A percentile compares a stretch with the other conserved stretches of the same genome.
Conservation (phyloP, 2,797 vertebrate species). For the Myiothlypis chrysogaster region DNA sequence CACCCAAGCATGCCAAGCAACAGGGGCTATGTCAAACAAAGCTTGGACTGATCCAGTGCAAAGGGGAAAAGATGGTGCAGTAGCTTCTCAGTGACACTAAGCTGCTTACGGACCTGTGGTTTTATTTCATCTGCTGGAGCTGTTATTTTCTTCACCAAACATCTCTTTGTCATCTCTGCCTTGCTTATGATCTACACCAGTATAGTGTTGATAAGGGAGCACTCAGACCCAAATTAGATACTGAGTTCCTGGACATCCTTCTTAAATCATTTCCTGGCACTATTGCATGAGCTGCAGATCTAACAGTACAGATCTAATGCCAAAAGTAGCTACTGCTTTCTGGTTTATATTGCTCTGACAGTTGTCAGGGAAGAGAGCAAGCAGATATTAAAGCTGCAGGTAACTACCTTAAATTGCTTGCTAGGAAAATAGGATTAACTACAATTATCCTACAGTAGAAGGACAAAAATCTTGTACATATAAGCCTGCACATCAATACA, state of each 20-base stretch:
- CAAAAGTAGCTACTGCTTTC: constrained; percentile 19
- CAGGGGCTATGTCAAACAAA: not conserved
- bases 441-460: not conserved
- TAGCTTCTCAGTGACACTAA: not conserved
- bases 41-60: not conserved
- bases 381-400: not conserved
- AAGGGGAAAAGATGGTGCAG: not conserved
- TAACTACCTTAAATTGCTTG: not conserved
- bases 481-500: not conserved
- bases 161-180: constrained; percentile 24
- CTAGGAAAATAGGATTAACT: not conserved
- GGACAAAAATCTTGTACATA: not conserved
- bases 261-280: constrained; percentile 41
- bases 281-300: not conserved
- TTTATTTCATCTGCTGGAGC: not conserved
- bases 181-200: not conserved
- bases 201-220: not conserved
- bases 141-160: not conserved
- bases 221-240: constrained; percentile 38
- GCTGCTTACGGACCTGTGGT: not conserved
- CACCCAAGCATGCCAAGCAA: not conserved
- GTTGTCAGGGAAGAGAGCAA: not conserved
- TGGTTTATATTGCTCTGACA: not conserved
- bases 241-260: constrained; percentile 9
- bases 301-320: not conserved